Base-by-base conservation (phyloP, 2,113 vertebrate species). In the Rana temporaria region DNA sequence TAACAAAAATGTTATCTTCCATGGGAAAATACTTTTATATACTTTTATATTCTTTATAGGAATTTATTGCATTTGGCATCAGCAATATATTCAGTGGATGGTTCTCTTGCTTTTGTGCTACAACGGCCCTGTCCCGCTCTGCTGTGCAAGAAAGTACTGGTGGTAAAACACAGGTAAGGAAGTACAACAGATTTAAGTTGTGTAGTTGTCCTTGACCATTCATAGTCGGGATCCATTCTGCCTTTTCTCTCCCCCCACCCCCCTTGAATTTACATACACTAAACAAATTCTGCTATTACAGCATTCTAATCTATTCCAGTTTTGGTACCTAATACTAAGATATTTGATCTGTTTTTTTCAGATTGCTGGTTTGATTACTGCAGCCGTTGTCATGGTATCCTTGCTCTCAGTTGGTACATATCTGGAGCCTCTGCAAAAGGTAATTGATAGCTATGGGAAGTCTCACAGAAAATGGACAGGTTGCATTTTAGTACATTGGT, bases 121-220 rank as follows among this genome's bases (percentile, higher is more conserved):
- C 94, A 60, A 97, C 95, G 8, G 93, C 96, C n/a, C 88, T 96
- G 72, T 97, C 96, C 38, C 93, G 95, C 18, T 94, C 95, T 0
- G 95, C 95, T 19, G 93, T 97, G 84, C 96, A 97, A 85, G 96
- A 96, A 88, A 97, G 95, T 85, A 96, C 95, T 1, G 95, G 95
- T 38, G 96, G 95, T 67, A 95, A 94, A 86, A 96, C 94, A 80
- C 95, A 97, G 94, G 96, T 96, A 92, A 72, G 68, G 30, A 42
- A 24, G 17, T 12, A 60, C 26, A 30, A 30, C 26, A n/a, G 12
- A 42, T 7, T 14, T 14, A 48, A 1, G 42, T 48, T 11, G 42
- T 8, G 19, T 12, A n/a, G 18, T 38, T 38, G 34, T 22, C 59
- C 59, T n/a, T 19, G 18, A 1, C 20, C 7, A 60, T 4, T 60